phyloP scores from a whole-genome alignment of 1,140 invertebrate genomes.

The Drosophila nigromelanica region DNA sequence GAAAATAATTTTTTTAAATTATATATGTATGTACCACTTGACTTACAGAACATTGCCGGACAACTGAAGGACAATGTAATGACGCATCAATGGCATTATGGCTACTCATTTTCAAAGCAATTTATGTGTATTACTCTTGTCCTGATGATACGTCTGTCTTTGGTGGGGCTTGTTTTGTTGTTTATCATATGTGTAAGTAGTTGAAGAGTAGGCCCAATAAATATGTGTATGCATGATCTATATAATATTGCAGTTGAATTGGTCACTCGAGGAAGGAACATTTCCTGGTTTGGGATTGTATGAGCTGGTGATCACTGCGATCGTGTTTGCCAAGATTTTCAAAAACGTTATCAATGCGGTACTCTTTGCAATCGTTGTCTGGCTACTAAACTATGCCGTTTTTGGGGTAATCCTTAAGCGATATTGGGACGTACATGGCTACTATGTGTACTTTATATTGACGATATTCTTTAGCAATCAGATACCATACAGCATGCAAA shows the following conservation, averaged over 20 bases:
- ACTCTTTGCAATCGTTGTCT: slow-evolving; percentile 49
- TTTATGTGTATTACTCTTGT: slow-evolving; percentile 52
- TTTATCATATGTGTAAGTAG: slow-evolving; percentile 46
- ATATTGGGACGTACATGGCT: slow-evolving; percentile 46
- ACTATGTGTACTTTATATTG: slow-evolving; percentile 52
- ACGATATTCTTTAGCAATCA: slow-evolving; percentile 64
- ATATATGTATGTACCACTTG: not conserved
- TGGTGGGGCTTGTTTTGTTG: slow-evolving; percentile 29
- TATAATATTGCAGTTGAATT: slow-evolving; percentile 29
- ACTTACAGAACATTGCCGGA: slow-evolving; percentile 52
- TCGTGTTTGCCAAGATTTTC: slow-evolving; percentile 60
- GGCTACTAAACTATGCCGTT: slow-evolving; percentile 64
- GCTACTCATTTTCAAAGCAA: slow-evolving; percentile 50
- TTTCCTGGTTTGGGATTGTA: slow-evolving; percentile 5
- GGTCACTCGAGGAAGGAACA: slow-evolving; percentile 1
- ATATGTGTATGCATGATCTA: no score
- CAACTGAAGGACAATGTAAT: slow-evolving; percentile 63
- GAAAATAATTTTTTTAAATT: not conserved
- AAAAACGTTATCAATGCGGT: slow-evolving; percentile 46
- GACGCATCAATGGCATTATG: slow-evolving; percentile 76
- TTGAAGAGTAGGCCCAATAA: no score
- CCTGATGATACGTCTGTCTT: slow-evolving; percentile 47
- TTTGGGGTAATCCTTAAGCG: slow-evolving; percentile 56
- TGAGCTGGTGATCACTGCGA: slow-evolving; percentile 53
- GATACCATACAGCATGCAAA: slow-evolving; percentile 52